Evolutionary conservation across 1,140 invertebrate species (phyloP).

Genomic region (Trigoniulus corallinus): DNA sequence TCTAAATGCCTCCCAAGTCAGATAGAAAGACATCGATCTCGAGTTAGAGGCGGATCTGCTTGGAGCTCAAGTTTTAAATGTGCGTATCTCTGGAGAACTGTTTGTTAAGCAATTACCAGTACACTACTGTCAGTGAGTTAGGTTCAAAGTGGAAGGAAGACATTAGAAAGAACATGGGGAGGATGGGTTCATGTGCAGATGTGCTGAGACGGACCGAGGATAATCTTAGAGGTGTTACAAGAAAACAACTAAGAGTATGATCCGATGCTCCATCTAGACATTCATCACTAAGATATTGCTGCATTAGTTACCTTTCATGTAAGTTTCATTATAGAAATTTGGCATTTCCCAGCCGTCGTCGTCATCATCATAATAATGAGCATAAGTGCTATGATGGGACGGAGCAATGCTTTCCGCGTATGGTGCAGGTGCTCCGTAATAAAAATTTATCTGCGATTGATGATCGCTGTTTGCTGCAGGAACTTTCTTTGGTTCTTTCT

Average conservation of each 20-base stretch:
- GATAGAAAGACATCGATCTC: too few species aligned
- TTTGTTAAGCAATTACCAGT: too few species aligned
- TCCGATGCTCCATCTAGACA: neutral
- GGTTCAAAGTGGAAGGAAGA: too few species aligned
- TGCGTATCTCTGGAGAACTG: too few species aligned
- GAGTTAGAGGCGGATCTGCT: too few species aligned
- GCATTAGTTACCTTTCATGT: constrained; percentile 56
- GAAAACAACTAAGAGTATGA: neutral
- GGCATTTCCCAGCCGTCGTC: constrained; percentile 96
- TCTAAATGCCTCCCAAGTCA: too few species aligned
- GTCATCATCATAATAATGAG: constrained; percentile 87
- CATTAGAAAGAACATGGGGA: neutral
- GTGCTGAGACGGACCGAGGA: constrained; percentile 4
- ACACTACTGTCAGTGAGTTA: too few species aligned
- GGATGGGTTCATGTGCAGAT: neutral
- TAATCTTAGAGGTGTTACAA: neutral
- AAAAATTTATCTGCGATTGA: constrained; percentile 87
- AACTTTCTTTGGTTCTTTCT: constrained; percentile 74
- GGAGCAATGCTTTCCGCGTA: constrained; percentile 89
- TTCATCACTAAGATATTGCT: neutral
- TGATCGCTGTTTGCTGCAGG: constrained; percentile 67
- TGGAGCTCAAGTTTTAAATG: too few species aligned
- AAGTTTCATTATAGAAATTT: constrained; percentile 91
- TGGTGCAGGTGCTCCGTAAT: constrained; percentile 76
- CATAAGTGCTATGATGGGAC: constrained; percentile 85